Base-by-base conservation (phyloP, 2,888 invertebrate species). In the Perizoma flavofasciatum region DNA sequence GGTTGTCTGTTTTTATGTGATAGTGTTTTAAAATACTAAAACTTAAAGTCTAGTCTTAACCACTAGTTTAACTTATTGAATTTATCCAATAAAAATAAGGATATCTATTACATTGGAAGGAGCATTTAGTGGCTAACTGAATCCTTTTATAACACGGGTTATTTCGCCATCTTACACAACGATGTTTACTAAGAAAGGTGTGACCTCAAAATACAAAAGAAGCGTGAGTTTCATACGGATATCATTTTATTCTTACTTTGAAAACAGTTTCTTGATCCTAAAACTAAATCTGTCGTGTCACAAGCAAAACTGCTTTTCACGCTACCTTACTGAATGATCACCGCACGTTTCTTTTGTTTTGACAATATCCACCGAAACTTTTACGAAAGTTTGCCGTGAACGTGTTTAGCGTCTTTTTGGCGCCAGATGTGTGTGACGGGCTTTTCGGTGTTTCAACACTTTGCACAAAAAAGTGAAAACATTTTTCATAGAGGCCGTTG, bases 391-490 rank as follows among this genome's bases (percentile, higher is more conserved):
- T 69, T 50, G 66, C 67, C 61, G 58, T 55, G 67, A 68, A 78
- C 81, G 79, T 82, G 81, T 77, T 75, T 74, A 71, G 67, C 63
- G 71, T 81, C 68, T 78, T 79, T 68, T 67, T 55, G 75, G 77
- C 77, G 74, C 72, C 83, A 82, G 68, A 67, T 83, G 83, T 71
- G 72, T 66, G 62, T 74, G 82, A 61, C 57, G 53, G 56, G 34
- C 34, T 47, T 48, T 58, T 53, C 39, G 49, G 44, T 54, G 49
- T 47, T 56, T 49, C 60, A 55, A 62, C 53, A 63, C 51, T 64
- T 59, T 50, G 59, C 63, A 71, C 41, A 78, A 80, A 79, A 41
- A 80, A 75, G 65, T 67, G 68, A 70, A 74, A 73, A 72, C 69
- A 73, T 78, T 78, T 79, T 78, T 77, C 73, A 71, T 67, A 66